Percentiles rank a stretch among this genome's conserved stretches.
Evolutionary conservation across 2,797 vertebrate genomes (phyloP).

Genomic region (Anabacerthia variegaticeps): DNA sequence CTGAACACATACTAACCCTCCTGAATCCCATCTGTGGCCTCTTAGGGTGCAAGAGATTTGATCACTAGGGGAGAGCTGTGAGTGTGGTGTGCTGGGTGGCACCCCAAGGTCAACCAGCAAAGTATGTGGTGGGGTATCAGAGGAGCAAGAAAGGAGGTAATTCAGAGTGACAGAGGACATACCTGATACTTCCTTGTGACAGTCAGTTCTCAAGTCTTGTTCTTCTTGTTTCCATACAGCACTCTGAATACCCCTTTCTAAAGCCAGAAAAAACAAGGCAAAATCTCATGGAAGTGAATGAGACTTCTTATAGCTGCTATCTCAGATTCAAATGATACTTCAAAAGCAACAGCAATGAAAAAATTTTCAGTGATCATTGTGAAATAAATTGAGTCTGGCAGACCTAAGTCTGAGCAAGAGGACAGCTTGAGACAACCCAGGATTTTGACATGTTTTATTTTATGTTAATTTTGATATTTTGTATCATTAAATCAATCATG

Average conservation of each 20-base stretch:
- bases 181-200: background rate
- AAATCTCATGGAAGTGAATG: background rate
- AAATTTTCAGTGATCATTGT: background rate
- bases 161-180: background rate
- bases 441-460: background rate
- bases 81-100: background rate
- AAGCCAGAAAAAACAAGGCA: background rate
- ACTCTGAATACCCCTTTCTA: background rate
- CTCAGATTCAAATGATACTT: background rate
- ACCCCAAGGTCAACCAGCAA: background rate
- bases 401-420: background rate
- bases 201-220: background rate
- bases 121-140: fast-evolving
- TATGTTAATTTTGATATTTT: background rate
- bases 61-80: background rate
- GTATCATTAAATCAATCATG: background rate
- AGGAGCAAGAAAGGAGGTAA: background rate
- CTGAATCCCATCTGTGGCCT: background rate
- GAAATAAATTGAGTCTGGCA: background rate
- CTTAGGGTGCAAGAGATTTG: background rate
- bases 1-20: background rate
- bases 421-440: background rate
- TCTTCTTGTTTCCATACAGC: background rate
- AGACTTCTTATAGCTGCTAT: background rate
- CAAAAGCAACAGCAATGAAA: background rate